Base-by-base conservation (phyloP, 2,113 vertebrate genomes). In the Panthera tigris region DNA sequence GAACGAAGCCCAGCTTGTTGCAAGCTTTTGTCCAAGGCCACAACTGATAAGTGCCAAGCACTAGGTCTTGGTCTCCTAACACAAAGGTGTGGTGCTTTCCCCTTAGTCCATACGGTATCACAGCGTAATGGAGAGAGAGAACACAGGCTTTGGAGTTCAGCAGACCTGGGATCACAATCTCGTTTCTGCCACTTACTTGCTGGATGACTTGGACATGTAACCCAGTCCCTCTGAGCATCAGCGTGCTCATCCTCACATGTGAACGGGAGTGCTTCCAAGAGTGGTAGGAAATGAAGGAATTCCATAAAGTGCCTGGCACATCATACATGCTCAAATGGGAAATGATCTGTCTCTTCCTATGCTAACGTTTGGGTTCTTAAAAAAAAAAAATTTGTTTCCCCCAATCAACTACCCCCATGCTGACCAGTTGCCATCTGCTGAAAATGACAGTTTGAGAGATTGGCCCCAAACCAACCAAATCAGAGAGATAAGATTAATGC, bases 381-480 rank as follows among this genome's bases (percentile, higher is more conserved):
- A 14, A 74, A 73, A 25, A 66, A 85, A 73, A 18, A 5, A 23
- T 80, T 68, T 88, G 27, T 50, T 81, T 81, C 71, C 87, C 88
- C 78, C n/a, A 92, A 86, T 81, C 65, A 96, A 3, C n/a, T 36
- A 52, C 19, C 33, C 23, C 31, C 50, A 29, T 55, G 63, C 52
- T 95, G 14, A 92, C 84, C 48, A 87, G 19, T 94, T 92, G 31
- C 63, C 27, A 31, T 83, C 68, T 89, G 50, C 93, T 94, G 69
- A 93, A 91, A 96, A 89, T 80, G 41, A 83, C 57, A 95, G 21
- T 86, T 93, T 96, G 76, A 95, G 48, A 93, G 61, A 52, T 33
- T 81, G 83, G 29, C 84, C 15, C 83, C 69, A 83, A 63, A 85
- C 82, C 57, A 95, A 6, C 66, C 61, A 97, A 94, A 93, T 91